Evolutionary conservation across 2,797 vertebrate genomes (phyloP).

Genomic region (Phataginus tricuspis): DNA sequence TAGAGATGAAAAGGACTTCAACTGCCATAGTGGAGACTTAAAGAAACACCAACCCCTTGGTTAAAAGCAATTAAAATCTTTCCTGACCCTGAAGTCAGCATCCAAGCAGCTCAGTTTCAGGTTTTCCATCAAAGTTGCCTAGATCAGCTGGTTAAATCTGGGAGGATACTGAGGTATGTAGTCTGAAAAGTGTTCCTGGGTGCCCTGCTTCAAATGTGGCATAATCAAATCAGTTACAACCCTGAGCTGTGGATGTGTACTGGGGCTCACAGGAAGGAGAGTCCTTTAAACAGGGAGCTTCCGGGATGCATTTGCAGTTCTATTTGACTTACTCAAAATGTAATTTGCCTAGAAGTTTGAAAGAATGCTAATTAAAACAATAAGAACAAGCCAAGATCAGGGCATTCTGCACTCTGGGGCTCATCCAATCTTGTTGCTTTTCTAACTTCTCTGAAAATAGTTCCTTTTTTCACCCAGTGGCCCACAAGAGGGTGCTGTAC

Average conservation of each 20-base stretch:
- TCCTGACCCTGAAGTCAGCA: neutral
- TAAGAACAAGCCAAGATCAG: neutral
- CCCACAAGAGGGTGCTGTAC: conserved; percentile 48
- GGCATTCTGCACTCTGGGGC: neutral
- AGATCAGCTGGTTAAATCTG: neutral
- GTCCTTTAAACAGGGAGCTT: neutral
- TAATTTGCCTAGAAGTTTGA: neutral
- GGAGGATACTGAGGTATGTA: neutral
- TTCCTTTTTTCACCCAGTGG: neutral
- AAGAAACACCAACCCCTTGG: neutral
- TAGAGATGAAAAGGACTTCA: neutral
- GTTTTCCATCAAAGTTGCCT: neutral
- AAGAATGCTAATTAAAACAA: neutral
- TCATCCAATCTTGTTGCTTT: neutral
- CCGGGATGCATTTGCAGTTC: neutral
- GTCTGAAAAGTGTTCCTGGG: neutral
- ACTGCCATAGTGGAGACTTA: neutral
- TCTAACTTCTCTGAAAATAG: neutral
- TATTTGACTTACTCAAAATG: neutral
- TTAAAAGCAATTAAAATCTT: neutral
- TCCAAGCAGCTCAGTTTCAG: neutral
- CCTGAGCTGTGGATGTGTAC: neutral
- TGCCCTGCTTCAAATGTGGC: neutral
- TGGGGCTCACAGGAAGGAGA: neutral
- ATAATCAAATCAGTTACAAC: neutral